phyloP scores from a whole-genome alignment of 2,797 vertebrate species.

The Bucorvus abyssinicus region DNA sequence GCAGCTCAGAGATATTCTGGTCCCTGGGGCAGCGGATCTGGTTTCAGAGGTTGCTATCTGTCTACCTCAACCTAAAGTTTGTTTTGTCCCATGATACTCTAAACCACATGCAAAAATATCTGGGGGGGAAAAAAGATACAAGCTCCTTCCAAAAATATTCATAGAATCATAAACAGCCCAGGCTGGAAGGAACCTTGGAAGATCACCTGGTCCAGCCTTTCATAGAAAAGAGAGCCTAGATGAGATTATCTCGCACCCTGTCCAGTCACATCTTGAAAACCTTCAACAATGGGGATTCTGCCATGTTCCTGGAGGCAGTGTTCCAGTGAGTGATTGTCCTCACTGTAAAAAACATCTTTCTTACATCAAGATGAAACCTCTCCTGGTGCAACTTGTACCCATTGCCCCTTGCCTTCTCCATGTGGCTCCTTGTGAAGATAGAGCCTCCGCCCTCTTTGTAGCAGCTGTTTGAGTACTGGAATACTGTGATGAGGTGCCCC shows the following conservation, averaged over 20 bases:
- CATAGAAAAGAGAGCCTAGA: too few species aligned
- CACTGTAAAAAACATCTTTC: background rate
- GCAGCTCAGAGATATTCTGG: background rate
- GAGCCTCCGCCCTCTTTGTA: background rate
- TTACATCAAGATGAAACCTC: background rate
- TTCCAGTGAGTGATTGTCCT: background rate
- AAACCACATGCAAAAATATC: background rate
- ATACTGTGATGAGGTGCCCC: background rate
- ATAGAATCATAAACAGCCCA: background rate
- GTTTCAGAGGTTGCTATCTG: background rate
- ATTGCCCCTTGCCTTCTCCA: background rate
- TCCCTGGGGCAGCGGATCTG: background rate
- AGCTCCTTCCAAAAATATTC: background rate
- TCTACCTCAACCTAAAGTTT: background rate
- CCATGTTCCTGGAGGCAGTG: too few species aligned
- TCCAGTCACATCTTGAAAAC: too few species aligned
- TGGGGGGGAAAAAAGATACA: background rate
- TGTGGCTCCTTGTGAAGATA: background rate
- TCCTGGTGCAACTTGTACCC: background rate
- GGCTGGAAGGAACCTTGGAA: background rate
- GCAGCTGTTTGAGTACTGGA: background rate
- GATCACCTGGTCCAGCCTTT: background rate
- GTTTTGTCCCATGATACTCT: background rate
- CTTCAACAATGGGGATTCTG: too few species aligned
- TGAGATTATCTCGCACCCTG: too few species aligned